Conservation (phyloP, 2,113 vertebrate genomes). For the Chlamydotis undulata region DNA sequence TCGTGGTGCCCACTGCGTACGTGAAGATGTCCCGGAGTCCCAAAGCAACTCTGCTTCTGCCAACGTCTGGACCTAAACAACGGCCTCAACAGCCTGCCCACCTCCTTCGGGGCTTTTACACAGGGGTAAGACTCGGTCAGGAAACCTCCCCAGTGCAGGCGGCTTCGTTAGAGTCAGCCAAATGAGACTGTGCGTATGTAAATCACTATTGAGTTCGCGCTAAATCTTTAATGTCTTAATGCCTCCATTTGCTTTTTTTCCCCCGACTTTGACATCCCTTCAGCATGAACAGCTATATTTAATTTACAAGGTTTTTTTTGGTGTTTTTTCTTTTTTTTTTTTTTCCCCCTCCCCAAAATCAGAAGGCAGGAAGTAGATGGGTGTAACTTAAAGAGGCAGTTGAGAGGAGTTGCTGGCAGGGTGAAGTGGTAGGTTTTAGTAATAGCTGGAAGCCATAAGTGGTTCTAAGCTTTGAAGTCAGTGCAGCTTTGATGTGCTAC, state of each 20-base stretch:
- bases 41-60: background rate
- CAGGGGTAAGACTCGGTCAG: background rate
- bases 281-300: slow-evolving; percentile 16
- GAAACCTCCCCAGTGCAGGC: background rate
- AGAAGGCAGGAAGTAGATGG: slow-evolving; percentile 53
- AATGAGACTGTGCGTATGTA: background rate
- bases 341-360: background rate
- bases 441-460: slow-evolving; percentile 75
- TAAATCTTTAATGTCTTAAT: slow-evolving; percentile 40
- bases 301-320: slow-evolving; percentile 27
- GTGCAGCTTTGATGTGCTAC: slow-evolving; percentile 77
- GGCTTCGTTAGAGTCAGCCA: background rate
- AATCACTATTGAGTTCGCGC: background rate
- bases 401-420: slow-evolving; percentile 62
- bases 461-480: slow-evolving; percentile 79
- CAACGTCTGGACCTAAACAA: background rate
- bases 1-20: accelerated
- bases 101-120: background rate
- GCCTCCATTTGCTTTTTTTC: background rate
- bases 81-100: background rate
- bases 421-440: slow-evolving; percentile 65
- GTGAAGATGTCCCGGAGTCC: background rate
- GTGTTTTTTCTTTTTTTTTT: background rate
- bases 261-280: background rate
- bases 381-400: slow-evolving; percentile 48